Evolutionary conservation across 2,888 invertebrate species (phyloP), one percentile per base, ranked within the genome.

Genomic region (Crossocerus cetratus): DNA sequence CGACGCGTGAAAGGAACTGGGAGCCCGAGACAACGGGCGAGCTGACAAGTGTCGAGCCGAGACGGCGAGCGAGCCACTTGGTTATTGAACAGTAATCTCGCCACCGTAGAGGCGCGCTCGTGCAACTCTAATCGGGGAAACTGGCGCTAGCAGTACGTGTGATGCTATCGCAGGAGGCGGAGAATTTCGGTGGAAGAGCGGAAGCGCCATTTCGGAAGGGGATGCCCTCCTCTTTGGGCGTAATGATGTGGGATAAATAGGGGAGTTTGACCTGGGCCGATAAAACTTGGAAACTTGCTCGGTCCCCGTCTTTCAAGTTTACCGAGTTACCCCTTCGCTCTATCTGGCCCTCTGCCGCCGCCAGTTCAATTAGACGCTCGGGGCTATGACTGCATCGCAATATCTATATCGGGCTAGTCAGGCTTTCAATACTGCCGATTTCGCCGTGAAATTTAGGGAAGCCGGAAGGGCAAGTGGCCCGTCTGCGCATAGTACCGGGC

Each of bases 341-440:
- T 56, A 65, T 61, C 32, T 32, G 1, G 5, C 32, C 2, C 32
- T 32, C 32, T 32, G 8, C 32, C 32, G 8, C 32, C 32, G 11
- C 32, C 32, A 80, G 80, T 69, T 69, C 80, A 75, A 79, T 79
- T 80, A 79, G 69, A 70, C 72, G 77, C 75, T 74, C 57, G 72
- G 69, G 77, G 79, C 68, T 65, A 79, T 60, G 72, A 57, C 64
- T 63, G 80, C 74, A 80, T 72, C 72, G 80, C 75, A 77, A 79
- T 80, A 80, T 77, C 79, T 77, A 67, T 80, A 74, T 65, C 72
- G 77, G 65, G 77, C 69, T 79, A 75, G 77, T 80, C 74, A 72
- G 77, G 72, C 67, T 63, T 67, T 74, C 77, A 72, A 80, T 80
- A 79, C 67, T 77, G 72, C 65, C 65, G 65, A 79, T 77, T 79